Conservation (phyloP, 2,113 vertebrate genomes). For the Rhinoderma darwinii region DNA sequence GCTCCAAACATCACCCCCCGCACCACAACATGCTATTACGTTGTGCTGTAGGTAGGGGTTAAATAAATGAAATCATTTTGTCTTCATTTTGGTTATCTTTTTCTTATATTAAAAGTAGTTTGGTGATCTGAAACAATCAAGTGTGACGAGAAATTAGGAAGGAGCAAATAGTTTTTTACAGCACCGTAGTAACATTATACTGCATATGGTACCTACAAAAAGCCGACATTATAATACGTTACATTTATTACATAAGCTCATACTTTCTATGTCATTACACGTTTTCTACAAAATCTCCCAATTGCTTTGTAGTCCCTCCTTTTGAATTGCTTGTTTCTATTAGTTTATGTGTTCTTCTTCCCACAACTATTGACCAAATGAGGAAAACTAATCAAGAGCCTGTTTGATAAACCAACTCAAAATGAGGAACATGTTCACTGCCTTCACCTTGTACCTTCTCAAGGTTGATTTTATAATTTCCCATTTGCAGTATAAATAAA, state of each 20-base stretch:
- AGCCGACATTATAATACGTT: background rate
- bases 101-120: too few species aligned
- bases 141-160: too few species aligned
- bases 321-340: conserved; percentile 50
- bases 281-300: background rate
- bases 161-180: too few species aligned
- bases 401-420: conserved; percentile 38
- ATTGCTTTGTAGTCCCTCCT: background rate
- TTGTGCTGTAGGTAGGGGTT: too few species aligned
- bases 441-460: conserved; percentile 41
- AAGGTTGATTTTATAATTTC: conserved; percentile 56
- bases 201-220: background rate
- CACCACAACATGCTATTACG: too few species aligned
- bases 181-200: background rate
- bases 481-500: conserved; percentile 62
- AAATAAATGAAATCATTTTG: too few species aligned
- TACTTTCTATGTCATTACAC: background rate
- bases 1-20: too few species aligned
- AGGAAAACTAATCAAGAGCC: conserved; percentile 29
- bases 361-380: background rate
- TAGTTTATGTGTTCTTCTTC: conserved; percentile 5
- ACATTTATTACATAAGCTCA: background rate
- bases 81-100: too few species aligned
- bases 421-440: conserved; percentile 30
- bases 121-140: too few species aligned